These are phyloP conservation scores for Tachysurus fulvidraco DNA, from an alignment of 2,113 vertebrate species.

Conservation along the genomic window DNA sequence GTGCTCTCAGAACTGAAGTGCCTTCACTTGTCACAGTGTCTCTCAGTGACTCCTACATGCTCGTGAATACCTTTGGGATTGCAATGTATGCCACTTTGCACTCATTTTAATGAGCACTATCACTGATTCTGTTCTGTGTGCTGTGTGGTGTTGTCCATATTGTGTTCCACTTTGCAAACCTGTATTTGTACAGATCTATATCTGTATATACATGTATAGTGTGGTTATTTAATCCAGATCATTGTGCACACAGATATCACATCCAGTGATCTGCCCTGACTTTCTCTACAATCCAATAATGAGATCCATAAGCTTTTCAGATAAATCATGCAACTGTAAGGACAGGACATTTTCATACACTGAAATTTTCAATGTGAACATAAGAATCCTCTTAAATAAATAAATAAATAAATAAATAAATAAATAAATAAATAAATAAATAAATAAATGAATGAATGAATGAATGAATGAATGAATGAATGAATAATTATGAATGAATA, in stretches of 20 bases:
- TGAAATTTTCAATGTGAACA: neutral
- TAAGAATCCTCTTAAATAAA: neutral
- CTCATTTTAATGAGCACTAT: neutral
- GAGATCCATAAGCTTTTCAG: neutral
- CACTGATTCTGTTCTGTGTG: neutral
- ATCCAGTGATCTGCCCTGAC: neutral
- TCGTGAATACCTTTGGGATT: neutral
- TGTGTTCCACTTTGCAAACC: neutral
- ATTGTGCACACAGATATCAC: neutral
- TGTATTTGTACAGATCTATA: too few relatives aligned
- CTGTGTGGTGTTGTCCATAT: neutral
- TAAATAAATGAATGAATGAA: neutral
- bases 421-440: too few relatives aligned
- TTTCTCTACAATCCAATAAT: neutral
- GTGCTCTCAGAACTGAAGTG: neutral
- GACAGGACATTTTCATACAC: neutral
- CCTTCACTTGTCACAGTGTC: neutral
- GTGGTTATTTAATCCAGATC: neutral
- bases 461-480: too few relatives aligned
- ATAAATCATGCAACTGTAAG: neutral
- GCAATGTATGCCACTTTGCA: neutral
- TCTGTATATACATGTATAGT: neutral
- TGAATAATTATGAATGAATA: too few relatives aligned
- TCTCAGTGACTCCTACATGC: neutral
- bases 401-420: too few relatives aligned